Evolutionary conservation across 2,797 vertebrate genomes (phyloP), one percentile per base, ranked within the genome.

Genomic region (Rhabdomys pumilio): DNA sequence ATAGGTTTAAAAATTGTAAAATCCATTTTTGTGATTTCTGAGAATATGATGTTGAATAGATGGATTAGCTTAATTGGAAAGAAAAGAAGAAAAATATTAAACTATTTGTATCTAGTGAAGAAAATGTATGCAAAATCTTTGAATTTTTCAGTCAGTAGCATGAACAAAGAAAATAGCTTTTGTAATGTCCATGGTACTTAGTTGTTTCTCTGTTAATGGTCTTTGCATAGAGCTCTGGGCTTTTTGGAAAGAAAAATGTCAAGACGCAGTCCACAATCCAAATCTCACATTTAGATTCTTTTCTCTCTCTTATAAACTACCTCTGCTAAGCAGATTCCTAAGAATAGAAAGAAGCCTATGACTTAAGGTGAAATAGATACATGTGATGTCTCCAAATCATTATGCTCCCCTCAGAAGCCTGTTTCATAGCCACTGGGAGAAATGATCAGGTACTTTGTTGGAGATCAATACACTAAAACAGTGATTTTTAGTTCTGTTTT

Each of bases 151-250:
- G 91, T 96, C 57, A 81, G 67, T 90, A 95, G 91, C 76, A 19
- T 55, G 53, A 92, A 96, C 50, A 76, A 92, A 97, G 50, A 91
- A 97, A 94, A 91, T 10, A 93, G 53, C 31, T 91, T 95, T 89
- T 93, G 31, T 93, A 95, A 91, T 91, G 38, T 89, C 61, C 9
- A 77, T 76, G 86, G 83, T 34, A 93, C 44, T 79, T 79, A 96
- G 17, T 15, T 92, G 61, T 91, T 95, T 81, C 19, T 91, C 86
- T 94, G 90, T 84, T 76, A 94, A 79, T 75, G 24, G 73, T 89
- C 95, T 95, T 97, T 85, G 93, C 82, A 73, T 38, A 75, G 14
- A 31, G 26, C 80, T 80, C 80, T 13, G 65, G 92, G 85, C 29
- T 94, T 89, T 92, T 85, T 88, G 59, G 65, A 90, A 95, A 90